Conservation (phyloP, 2,113 vertebrate species). For the Hippocampus guttulatus region DNA sequence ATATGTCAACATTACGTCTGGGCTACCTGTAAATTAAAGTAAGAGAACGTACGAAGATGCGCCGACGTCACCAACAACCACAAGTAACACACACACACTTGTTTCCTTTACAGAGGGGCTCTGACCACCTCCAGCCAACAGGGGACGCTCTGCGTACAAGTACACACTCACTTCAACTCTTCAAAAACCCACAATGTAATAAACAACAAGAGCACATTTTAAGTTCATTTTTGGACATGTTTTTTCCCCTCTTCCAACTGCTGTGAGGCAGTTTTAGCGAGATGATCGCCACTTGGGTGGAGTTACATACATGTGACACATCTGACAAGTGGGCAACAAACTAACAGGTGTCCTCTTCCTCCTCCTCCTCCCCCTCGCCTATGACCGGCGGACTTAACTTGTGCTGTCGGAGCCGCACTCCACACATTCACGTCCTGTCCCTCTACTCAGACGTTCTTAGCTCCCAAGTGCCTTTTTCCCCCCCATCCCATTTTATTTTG, state of each 20-base stretch:
- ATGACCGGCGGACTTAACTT: conserved; percentile 12
- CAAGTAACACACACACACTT: neutral
- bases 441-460: conserved; percentile 7
- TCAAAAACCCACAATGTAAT: neutral
- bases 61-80: neutral
- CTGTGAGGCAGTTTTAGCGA: conserved; percentile 19
- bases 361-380: conserved; percentile 26
- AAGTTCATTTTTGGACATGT: neutral
- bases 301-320: conserved; percentile 54
- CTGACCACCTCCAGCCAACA: conserved; percentile 4
- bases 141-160: neutral
- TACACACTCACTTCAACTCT: neutral
- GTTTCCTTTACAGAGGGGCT: neutral
- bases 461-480: neutral
- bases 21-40: neutral
- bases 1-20: neutral
- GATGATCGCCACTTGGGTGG: conserved; percentile 52
- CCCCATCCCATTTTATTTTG: neutral
- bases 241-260: conserved; percentile 22
- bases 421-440: conserved; percentile 11
- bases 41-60: neutral
- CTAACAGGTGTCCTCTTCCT: conserved; percentile 63
- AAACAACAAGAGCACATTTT: neutral
- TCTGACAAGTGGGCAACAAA: conserved; percentile 54
- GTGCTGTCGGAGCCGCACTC: conserved; percentile 10